Percentiles rank a stretch among this genome's conserved stretches.
Conservation (phyloP, 1,140 invertebrate genomes). For the Brachystomella parvula region DNA sequence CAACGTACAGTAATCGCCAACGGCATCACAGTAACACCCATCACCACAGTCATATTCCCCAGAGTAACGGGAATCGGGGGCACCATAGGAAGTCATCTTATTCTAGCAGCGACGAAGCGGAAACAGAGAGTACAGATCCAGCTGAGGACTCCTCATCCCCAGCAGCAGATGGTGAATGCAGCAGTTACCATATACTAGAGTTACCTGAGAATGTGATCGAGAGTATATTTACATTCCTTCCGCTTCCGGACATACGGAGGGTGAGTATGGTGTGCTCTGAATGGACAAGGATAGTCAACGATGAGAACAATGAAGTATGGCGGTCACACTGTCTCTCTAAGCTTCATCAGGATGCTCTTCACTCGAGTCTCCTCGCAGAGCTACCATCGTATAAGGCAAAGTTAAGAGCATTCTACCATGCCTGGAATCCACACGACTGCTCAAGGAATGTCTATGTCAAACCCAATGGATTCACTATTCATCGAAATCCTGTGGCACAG, state of each 20-base stretch:
- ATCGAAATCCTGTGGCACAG: conserved; percentile 96
- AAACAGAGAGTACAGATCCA: background rate
- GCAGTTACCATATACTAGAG: conserved; percentile 30
- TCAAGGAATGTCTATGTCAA: conserved; percentile 95
- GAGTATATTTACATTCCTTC: conserved; percentile 86
- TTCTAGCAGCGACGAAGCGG: background rate
- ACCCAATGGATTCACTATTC: conserved; percentile 92
- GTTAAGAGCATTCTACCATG: conserved; percentile 85
- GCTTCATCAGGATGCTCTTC: conserved; percentile 81
- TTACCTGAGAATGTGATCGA: conserved; percentile 76
- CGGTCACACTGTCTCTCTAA: conserved; percentile 77
- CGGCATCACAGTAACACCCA: background rate
- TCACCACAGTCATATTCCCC: background rate
- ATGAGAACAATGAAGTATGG: conserved; percentile 96
- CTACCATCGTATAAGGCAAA: conserved; percentile 88
- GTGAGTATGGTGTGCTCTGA: conserved; percentile 89
- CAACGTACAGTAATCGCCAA: background rate
- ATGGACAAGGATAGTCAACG: conserved; percentile 82
- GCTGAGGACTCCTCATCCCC: background rate
- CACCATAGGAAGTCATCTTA: background rate
- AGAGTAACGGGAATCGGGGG: background rate
- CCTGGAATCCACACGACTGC: conserved; percentile 96
- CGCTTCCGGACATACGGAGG: conserved; percentile 72
- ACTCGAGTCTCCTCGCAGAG: conserved; percentile 82
- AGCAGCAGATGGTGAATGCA: background rate